Conservation (phyloP, 2,113 vertebrate species). For the Otis tarda region DNA sequence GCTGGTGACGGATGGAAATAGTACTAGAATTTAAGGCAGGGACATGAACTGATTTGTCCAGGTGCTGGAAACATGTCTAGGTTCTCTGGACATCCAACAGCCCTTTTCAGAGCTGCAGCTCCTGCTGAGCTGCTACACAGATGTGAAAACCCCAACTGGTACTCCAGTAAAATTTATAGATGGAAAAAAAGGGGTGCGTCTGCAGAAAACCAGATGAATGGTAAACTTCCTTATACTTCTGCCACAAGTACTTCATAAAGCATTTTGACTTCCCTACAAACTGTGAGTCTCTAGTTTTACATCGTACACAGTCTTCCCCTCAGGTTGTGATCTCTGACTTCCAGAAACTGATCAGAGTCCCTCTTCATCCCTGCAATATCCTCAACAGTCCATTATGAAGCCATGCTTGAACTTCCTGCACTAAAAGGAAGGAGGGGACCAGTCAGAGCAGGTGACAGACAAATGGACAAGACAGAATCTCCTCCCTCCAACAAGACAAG, state of each 20-base stretch:
- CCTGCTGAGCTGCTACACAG: conserved; percentile 26
- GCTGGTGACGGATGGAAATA: neutral
- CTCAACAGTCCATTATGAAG: neutral
- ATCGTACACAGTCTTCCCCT: neutral
- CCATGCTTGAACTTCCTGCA: neutral
- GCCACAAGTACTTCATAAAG: conserved; percentile 12
- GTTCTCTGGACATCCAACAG: neutral
- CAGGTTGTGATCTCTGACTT: neutral
- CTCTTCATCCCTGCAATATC: neutral
- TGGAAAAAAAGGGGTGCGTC: conserved; percentile 5
- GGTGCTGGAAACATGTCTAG: conserved; percentile 4
- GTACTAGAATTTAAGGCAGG: neutral
- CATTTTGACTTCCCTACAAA: neutral
- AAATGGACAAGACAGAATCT: neutral
- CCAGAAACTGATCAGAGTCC: neutral
- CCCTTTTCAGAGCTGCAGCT: conserved; percentile 10
- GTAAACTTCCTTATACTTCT: neutral
- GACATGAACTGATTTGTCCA: conserved; percentile 3
- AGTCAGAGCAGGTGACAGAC: neutral
- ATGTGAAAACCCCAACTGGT: conserved; percentile 19
- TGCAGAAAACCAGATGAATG: conserved; percentile 18
- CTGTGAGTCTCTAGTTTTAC: neutral
- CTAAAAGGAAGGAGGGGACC: neutral
- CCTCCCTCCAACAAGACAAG: neutral
- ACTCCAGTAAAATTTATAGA: conserved; percentile 22